Evolutionary conservation across 2,888 invertebrate genomes (phyloP), one percentile per base, ranked within the genome.

Genomic region (Pimpla rufipes): DNA sequence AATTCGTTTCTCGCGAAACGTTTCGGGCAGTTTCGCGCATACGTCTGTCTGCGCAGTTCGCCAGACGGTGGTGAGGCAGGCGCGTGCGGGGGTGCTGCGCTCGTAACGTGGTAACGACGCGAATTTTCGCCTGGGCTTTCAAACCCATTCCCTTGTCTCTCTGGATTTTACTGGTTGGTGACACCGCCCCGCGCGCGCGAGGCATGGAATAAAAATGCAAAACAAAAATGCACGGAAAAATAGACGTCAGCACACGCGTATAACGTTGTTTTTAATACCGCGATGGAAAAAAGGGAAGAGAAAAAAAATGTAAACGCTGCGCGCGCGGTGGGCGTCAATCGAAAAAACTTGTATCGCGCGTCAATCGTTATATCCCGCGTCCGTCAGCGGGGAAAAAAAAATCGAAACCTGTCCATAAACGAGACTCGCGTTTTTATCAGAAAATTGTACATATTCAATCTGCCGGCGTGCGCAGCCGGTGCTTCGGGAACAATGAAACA

Each of bases 31-130:
- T 57, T 71, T 13, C 47, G 5, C 5, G 55, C 37, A 11, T 45
- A 23, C 23, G 23, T 59, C 57, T 16, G 59, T 59, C 73, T n/a
- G n/a, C 35, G 21, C n/a, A 55, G 23, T 52, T 68, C 50, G 18
- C 16, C 42, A 45, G 57, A 57, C 42, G 57, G 13, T n/a, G 29
- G 57, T 16, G 57, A 59, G 57, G 35, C 35, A 18, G 1, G 35
- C 13, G 13, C 55, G 40, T 11, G 40, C 13, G 37, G 10, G 18
- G 42, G 29, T 21, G 35, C 13, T 13, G 50, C 42, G n/a, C 70
- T 76, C 76, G 88, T 89, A 85, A 88, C 88, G 83, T 77, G 79
- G 84, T 89, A 89, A 89, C 88, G 87, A 89, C 87, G 89, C 88
- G 88, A 88, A 89, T 88, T 89, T 88, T 40, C 35, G 21, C 7